These are phyloP conservation scores for Squalus acanthias DNA, from an alignment of 2,797 vertebrate genomes.

Conservation along the genomic window DNA sequence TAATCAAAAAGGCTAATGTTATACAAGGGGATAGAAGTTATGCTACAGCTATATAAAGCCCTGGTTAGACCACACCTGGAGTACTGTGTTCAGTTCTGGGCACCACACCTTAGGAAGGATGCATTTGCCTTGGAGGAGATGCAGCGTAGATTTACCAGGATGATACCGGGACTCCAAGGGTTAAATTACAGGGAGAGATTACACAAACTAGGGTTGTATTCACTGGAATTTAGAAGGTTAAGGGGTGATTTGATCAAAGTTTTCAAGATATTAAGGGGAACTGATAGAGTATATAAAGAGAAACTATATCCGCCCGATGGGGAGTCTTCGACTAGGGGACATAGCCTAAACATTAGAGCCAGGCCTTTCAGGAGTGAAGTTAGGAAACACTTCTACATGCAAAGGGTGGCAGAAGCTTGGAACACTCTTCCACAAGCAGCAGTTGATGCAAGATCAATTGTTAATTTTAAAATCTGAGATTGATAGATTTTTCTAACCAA, in stretches of 20 bases:
- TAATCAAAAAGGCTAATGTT: no score
- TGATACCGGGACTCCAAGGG: neutral
- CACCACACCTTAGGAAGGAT: neutral
- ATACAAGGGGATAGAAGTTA: no score
- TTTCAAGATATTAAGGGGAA: neutral
- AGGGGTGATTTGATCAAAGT: neutral
- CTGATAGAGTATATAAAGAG: neutral
- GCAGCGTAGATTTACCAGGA: neutral
- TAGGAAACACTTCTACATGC: neutral
- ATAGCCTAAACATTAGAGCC: neutral
- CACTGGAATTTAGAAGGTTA: neutral
- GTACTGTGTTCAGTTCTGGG: neutral
- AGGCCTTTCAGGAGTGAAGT: neutral
- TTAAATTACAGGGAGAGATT: neutral
- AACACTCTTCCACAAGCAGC: neutral
- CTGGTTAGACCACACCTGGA: neutral
- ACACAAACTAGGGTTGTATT: neutral
- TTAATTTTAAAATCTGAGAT: neutral
- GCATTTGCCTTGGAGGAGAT: neutral
- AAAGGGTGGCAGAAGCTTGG: neutral
- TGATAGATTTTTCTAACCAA: neutral
- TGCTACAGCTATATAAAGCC: no score
- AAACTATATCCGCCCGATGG: neutral
- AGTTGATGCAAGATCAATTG: neutral
- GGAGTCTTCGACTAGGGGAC: no score